phyloP scores from a whole-genome alignment of 2,888 invertebrate species.

The Idaea dimidiata region DNA sequence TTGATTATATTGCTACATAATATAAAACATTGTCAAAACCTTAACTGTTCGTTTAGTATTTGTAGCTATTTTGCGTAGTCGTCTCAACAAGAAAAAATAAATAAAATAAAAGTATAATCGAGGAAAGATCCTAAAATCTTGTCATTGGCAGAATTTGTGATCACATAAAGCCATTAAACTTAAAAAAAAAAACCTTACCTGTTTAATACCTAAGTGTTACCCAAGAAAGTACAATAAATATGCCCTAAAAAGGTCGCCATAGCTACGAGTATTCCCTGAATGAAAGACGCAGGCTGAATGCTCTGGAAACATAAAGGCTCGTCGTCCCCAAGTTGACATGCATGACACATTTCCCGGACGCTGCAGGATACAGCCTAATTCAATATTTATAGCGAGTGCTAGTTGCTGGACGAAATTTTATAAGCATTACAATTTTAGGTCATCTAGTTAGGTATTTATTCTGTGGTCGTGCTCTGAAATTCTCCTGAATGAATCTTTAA shows the following conservation, averaged over 20 bases:
- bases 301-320: not conserved
- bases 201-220: not conserved
- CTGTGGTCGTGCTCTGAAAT: no score
- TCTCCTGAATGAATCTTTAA: no score
- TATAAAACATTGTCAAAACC: no score
- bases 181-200: no score
- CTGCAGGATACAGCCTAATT: not conserved
- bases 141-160: no score
- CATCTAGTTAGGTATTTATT: not conserved
- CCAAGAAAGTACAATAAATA: not conserved
- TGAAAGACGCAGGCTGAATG: slow-evolving; percentile 4
- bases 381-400: not conserved
- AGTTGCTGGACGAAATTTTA: not conserved
- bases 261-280: not conserved
- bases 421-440: not conserved
- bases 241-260: not conserved
- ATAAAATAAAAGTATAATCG: no score
- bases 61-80: no score
- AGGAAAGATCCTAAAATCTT: no score
- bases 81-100: no score
- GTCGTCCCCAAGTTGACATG: not conserved
- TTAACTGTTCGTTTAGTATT: no score
- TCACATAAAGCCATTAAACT: no score
- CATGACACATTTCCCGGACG: not conserved
- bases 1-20: no score